Percentiles rank a stretch among this genome's conserved stretches.
phyloP scores from a whole-genome alignment of 2,888 invertebrate species.

The Chironomus tentans region DNA sequence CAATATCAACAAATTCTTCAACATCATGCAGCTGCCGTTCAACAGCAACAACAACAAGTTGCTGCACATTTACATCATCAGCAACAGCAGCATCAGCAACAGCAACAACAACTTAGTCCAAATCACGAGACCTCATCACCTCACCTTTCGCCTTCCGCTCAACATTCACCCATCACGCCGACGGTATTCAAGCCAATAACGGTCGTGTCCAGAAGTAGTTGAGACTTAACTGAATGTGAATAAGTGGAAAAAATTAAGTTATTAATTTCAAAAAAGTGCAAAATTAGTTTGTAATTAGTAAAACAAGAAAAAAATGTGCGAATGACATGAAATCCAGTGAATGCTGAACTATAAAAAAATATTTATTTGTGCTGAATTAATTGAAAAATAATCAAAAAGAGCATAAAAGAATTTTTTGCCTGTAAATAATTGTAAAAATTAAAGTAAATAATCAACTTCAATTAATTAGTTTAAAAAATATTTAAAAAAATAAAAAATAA shows the following conservation, averaged over 20 bases:
- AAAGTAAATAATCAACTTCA: no score
- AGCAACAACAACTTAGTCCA: slow-evolving; percentile 29
- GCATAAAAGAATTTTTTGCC: no score
- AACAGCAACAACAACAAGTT: slow-evolving; percentile 36
- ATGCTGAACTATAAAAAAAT: no score
- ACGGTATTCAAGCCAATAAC: slow-evolving; percentile 47
- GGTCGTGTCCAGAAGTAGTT: slow-evolving; percentile 49
- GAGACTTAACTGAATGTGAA: neutral
- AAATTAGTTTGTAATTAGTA: neutral
- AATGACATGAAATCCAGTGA: no score
- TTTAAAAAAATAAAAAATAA: no score
- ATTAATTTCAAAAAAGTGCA: neutral
- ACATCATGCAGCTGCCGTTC: slow-evolving; percentile 39
- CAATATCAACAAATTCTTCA: slow-evolving; percentile 44
- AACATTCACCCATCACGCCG: slow-evolving; percentile 39
- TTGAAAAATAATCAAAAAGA: no score
- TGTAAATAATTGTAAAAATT: no score
- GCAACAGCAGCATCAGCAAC: slow-evolving; percentile 31
- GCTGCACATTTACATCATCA: slow-evolving; percentile 40
- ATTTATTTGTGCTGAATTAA: no score
- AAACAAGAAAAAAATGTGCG: neutral
- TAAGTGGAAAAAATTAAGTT: neutral
- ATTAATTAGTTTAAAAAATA: no score
- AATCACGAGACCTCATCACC: slow-evolving; percentile 31
- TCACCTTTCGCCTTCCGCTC: slow-evolving; percentile 33